These are phyloP conservation scores for Lucilia sericata DNA, from an alignment of 1,140 invertebrate genomes.

Conservation along the genomic window DNA sequence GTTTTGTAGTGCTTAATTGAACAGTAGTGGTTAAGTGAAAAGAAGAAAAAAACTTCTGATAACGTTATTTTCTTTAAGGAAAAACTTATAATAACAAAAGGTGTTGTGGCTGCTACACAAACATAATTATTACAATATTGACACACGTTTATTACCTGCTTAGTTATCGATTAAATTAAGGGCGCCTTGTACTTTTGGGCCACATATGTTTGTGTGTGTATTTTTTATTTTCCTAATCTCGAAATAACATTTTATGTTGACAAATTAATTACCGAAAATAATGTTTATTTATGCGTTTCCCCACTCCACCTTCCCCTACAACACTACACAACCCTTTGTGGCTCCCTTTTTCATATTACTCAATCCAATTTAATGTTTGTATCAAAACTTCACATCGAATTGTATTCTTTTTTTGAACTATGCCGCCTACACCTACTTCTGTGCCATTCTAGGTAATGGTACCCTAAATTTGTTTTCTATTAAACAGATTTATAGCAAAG, in stretches of 20 bases:
- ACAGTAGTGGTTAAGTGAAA: not conserved
- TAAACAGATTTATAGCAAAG: constrained; percentile 9
- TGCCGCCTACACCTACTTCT: not conserved
- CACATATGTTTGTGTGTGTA: not conserved
- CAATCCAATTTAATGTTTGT: constrained; percentile 29
- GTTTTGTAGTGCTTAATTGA: not conserved
- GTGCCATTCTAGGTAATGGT: not conserved
- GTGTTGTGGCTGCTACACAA: not conserved
- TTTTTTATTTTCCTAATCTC: not conserved
- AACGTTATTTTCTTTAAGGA: not conserved
- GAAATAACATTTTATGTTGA: constrained; percentile 28
- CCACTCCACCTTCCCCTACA: not conserved
- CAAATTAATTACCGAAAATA: constrained; percentile 40
- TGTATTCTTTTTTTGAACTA: not conserved
- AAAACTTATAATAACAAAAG: not conserved
- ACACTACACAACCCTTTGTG: not conserved
- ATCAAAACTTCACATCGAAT: constrained; percentile 28
- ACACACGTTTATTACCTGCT: not conserved
- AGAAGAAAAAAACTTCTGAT: not conserved
- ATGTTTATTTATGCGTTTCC: not conserved
- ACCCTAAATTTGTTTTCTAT: not conserved
- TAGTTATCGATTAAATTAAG: constrained; percentile 14
- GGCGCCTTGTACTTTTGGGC: not conserved
- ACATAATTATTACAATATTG: not conserved
- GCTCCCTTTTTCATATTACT: not conserved